Evolutionary conservation across 1,140 invertebrate species (phyloP), one percentile per base, ranked within the genome.

Genomic region (Plectrocnemia conspersa): DNA sequence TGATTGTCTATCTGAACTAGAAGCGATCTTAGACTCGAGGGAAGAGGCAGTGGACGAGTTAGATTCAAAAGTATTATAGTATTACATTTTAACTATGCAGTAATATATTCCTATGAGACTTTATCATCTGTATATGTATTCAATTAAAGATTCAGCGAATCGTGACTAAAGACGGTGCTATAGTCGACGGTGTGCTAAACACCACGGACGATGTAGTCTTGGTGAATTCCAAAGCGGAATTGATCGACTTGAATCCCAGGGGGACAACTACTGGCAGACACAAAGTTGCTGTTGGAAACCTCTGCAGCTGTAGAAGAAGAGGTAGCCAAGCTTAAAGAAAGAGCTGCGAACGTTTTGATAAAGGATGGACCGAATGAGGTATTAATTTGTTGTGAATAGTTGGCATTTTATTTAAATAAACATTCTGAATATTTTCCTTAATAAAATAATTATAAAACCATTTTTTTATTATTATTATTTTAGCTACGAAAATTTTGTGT

Each of bases 291-390:
- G 2, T 4, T 49, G 1, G 54, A 54, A 22, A 45, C 54, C 13
- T 44, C 54, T 19, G 27, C 10, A 13, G 19, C 2, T 4, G 40
- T 45, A 11, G 35, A 54, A 3, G 27, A 49, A n/a, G 46, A 24
- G 1, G 27, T 54, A 16, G 29, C 23, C 4, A 27, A 22, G 23
- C n/a, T 60, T 2, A 50, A 53, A 36, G 44, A 56, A 13, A 27
- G 27, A 32, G 38, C 24, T 16, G 32, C 54, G 5, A 18, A 53
- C 11, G 22, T 44, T 6, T 45, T 50, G 7, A 18, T 19, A 0
- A 59, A 59, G 52, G 16, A 45, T 29, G 57, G 46, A 45, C 42
- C 50, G 2, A 25, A 48, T 7, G 44, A 25, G 32, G 56, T 58
- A 32, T n/a, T n/a, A n/a, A n/a, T n/a, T n/a, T n/a, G n/a, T n/a